These are phyloP conservation scores for Ochotona princeps DNA, from an alignment of 2,113 vertebrate genomes.

Conservation along the genomic window DNA sequence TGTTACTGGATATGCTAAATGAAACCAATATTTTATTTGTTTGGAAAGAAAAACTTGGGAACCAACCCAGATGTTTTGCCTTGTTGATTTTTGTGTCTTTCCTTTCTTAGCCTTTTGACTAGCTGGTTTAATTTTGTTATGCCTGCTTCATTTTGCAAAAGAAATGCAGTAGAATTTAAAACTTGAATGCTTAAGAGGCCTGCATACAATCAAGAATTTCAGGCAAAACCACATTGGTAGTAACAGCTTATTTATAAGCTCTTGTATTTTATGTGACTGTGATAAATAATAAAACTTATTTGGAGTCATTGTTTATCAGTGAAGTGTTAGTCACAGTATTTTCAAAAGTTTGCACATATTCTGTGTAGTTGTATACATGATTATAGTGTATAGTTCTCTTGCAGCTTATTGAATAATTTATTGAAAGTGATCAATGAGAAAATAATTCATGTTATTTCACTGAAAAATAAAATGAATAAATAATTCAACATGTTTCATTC, in stretches of 20 bases:
- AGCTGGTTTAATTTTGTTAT: slow-evolving; percentile 55
- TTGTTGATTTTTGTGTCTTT: slow-evolving; percentile 5
- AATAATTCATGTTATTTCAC: slow-evolving; percentile 51
- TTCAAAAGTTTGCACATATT: slow-evolving; percentile 45
- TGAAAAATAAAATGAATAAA: slow-evolving; percentile 72
- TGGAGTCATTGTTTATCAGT: slow-evolving; percentile 30
- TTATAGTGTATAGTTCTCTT: slow-evolving; percentile 44
- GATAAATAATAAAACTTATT: slow-evolving; percentile 58
- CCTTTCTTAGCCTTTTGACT: slow-evolving; percentile 51
- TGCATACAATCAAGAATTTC: slow-evolving; percentile 53
- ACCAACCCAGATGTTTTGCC: slow-evolving; percentile 84
- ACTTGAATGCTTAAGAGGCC: slow-evolving; percentile 47
- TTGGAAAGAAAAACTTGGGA: slow-evolving; percentile 84
- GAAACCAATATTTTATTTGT: slow-evolving; percentile 86
- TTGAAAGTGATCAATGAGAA: slow-evolving; percentile 50
- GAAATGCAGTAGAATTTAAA: slow-evolving; percentile 58
- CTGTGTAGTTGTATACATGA: slow-evolving; percentile 58
- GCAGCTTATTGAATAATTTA: slow-evolving; percentile 49
- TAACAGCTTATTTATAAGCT: slow-evolving; percentile 52
- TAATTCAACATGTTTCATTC: slow-evolving; percentile 38
- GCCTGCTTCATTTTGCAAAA: slow-evolving; percentile 57
- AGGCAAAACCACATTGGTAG: slow-evolving; percentile 44
- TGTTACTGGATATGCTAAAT: slow-evolving; percentile 85
- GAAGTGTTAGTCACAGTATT: slow-evolving; percentile 58
- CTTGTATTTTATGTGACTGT: slow-evolving; percentile 54